Evolutionary conservation across 2,888 invertebrate genomes (phyloP), one percentile per base, ranked within the genome.

Genomic region (Listrodromus nycthemerus): DNA sequence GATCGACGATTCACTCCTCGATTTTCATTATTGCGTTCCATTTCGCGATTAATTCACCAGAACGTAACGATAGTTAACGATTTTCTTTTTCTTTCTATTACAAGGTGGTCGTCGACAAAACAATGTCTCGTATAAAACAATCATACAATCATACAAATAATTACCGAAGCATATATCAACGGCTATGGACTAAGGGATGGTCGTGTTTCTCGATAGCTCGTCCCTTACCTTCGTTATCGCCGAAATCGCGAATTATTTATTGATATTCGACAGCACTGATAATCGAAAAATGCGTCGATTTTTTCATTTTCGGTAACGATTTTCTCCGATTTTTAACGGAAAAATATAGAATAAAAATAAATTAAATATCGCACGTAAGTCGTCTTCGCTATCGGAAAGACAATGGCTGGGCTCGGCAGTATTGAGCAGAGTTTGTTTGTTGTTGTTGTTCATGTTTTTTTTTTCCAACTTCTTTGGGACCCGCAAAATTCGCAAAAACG

Each of bases 381-480:
- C 24, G 10, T 41, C 63, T 41, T 45, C 30, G 27, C 10, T 74
- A 10, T 37, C 10, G 76, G 37, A 61, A 76, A 27, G 75, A 66
- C 37, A 55, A 55, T 79, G 33, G 55, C 48, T 75, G 66, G 70
- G 79, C 66, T 70, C 86, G 89, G 89, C 89, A 91, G 89, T 90
- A 85, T 88, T 90, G 86, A 84, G 86, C 89, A 86, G 86, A 79
- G 27, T 70, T 63, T 55, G 55, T 21, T 10, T 55, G 52, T 52
- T n/a, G n/a, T 19, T 77, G 2, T 13, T 27, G 37, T 21, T 41
- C n/a, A n/a, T n/a, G n/a, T n/a, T 48, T 13, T 63, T 16, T 61
- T 50, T 66, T 80, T 33, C 4, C 10, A 19, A 50, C 10, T 37
- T 30, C 45, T 82, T 81, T 79, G 85, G 85, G 86, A 86, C 81